Evolutionary conservation across 2,888 invertebrate species (phyloP).

Genomic region (Malachius bipustulatus): DNA sequence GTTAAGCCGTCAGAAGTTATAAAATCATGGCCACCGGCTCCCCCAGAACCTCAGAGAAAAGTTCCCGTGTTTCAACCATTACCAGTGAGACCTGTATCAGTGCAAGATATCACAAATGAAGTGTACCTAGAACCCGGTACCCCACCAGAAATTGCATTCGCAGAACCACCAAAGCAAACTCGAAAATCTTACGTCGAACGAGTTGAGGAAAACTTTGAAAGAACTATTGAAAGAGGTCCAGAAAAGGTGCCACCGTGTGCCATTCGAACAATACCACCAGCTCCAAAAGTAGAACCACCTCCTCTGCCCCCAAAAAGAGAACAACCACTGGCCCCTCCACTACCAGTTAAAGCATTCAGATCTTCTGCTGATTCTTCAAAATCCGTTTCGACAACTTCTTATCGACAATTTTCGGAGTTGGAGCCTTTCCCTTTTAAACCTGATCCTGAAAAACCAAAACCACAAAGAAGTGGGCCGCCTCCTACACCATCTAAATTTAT

Average conservation of each 20-base stretch:
- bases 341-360: constrained; percentile 31
- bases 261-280: constrained; percentile 43
- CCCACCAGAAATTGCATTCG: constrained; percentile 55
- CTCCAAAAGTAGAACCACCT: constrained; percentile 32
- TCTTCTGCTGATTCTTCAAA: constrained; percentile 26
- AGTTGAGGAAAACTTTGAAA: constrained; percentile 44
- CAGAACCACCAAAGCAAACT: constrained; percentile 40
- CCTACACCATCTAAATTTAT: constrained; percentile 47
- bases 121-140: constrained; percentile 52
- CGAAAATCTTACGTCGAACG: constrained; percentile 46
- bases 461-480: constrained; percentile 38
- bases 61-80: constrained; percentile 17
- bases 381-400: constrained; percentile 27
- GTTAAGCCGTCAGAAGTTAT: constrained; percentile 38
- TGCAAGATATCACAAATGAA: constrained; percentile 38
- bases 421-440: constrained; percentile 42
- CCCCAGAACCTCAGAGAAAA: constrained; percentile 36
- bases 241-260: constrained; percentile 43
- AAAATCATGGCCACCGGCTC: constrained; percentile 39
- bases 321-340: constrained; percentile 35
- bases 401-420: constrained; percentile 37
- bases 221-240: constrained; percentile 41
- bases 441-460: constrained; percentile 35
- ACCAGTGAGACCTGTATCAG: constrained; percentile 33
- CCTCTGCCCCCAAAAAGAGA: constrained; percentile 36